Evolutionary conservation across 2,888 invertebrate genomes (phyloP).

Genomic region (Dilophus febrilis): DNA sequence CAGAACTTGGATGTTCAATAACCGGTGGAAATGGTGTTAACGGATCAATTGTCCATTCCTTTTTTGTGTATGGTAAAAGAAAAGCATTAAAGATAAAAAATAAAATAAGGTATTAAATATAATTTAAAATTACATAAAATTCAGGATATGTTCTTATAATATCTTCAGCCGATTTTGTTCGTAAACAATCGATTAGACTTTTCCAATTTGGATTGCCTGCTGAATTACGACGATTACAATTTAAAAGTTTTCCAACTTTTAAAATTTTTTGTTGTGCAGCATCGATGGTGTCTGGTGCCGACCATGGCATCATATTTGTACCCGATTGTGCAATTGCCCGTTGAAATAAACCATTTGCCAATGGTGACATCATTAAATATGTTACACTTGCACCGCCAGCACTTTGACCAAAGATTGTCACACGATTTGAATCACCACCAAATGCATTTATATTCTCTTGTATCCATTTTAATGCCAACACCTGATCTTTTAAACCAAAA

Average conservation of each 20-base stretch:
- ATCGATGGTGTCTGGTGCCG: conserved; percentile 40
- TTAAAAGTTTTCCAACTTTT: conserved; percentile 40
- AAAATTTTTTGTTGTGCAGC: conserved; percentile 39
- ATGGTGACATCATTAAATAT: conserved; percentile 48
- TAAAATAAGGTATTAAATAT: neutral
- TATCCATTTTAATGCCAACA: conserved; percentile 42
- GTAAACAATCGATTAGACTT: conserved; percentile 42
- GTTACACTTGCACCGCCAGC: conserved; percentile 52
- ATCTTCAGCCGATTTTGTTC: conserved; percentile 39
- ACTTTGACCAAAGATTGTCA: conserved; percentile 52
- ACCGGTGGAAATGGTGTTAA: conserved; percentile 68
- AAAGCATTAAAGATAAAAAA: neutral
- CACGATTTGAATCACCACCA: conserved; percentile 43
- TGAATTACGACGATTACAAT: conserved; percentile 42
- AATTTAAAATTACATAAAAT: conserved; percentile 36
- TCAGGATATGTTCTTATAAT: conserved; percentile 46
- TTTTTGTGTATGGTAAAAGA: too few species aligned
- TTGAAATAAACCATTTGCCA: conserved; percentile 38
- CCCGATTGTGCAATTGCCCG: conserved; percentile 61
- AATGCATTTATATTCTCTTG: conserved; percentile 41
- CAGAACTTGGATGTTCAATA: conserved; percentile 47
- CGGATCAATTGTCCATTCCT: conserved; percentile 62
- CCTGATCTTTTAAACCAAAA: conserved; percentile 49
- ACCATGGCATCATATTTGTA: conserved; percentile 50
- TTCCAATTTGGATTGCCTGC: conserved; percentile 27